Evolutionary conservation across 2,113 vertebrate genomes (phyloP).

Genomic region (Harpagus bidentatus): DNA sequence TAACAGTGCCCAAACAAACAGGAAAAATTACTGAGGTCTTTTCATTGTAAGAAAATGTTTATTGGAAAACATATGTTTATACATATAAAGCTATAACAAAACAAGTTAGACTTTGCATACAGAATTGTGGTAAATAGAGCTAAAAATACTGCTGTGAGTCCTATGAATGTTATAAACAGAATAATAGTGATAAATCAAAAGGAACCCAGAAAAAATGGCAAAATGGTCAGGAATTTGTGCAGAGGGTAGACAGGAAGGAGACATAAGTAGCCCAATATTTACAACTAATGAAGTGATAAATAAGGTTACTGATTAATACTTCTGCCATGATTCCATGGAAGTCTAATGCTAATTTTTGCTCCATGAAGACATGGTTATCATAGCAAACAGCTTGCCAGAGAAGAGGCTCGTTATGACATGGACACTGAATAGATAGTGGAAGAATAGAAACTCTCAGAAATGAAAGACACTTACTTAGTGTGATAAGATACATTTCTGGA

Average conservation of each 20-base stretch:
- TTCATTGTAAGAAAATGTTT: background rate
- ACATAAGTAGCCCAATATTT: background rate
- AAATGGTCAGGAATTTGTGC: background rate
- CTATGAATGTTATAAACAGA: background rate
- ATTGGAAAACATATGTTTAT: background rate
- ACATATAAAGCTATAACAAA: background rate
- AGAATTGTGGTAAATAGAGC: background rate
- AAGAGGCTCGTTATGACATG: background rate
- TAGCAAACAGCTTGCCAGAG: background rate
- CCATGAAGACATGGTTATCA: background rate
- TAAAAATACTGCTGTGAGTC: background rate
- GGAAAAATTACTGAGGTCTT: background rate
- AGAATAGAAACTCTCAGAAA: background rate
- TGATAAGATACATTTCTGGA: background rate
- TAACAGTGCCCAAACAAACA: background rate
- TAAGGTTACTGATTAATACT: background rate
- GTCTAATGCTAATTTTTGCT: background rate
- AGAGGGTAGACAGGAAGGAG: background rate
- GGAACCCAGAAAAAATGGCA: background rate
- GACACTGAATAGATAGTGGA: background rate
- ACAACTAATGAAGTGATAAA: background rate
- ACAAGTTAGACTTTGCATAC: background rate
- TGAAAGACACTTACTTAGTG: background rate
- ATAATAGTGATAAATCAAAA: background rate
- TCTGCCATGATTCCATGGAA: background rate